Evolutionary conservation across 1,140 invertebrate genomes (phyloP), one percentile per base, ranked within the genome.

Genomic region (Drosophila repleta): DNA sequence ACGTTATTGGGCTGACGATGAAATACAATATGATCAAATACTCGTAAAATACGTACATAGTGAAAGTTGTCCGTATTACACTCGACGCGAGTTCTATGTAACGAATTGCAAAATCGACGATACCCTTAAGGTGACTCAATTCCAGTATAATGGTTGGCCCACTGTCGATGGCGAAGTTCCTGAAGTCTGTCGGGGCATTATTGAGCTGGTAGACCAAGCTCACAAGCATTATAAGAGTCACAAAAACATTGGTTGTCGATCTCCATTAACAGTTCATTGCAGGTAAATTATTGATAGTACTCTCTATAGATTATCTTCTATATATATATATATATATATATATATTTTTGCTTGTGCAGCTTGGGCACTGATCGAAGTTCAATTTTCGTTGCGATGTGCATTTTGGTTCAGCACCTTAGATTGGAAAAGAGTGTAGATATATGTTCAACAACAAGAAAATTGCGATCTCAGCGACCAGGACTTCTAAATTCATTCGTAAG

Each of bases 1-100:
- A 35, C 94, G 96, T 8, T 98, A 99, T 92, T 98, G 97, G 97
- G 96, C 97, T 39, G 96, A 97, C 82, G 96, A 97, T 90, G 96
- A 97, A 80, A 93, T 94, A 41, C 93, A 93, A 53, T 96, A 96
- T 89, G 96, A 97, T 74, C 95, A 97, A 92, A 96, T 98, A 89
- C 94, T 94, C 64, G 96, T 98, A 10, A 95, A 96, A 90, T 96
- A 97, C 82, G 95, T 97, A 79, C 96, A 96, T 81, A 96, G 96
- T 90, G 96, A 97, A 92, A 97, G 95, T 76, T 96, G 96, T 91
- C 96, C 96, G 0, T 97, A 96, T 90, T 97, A 97, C 85, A 97
- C 96, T 15, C 93, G 95, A 41, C 93, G 97, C 45, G 96, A 97
- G 92, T 95, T 98, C 91, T 94, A 94, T 69, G 94, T 98, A 43